phyloP scores from a whole-genome alignment of 1,140 invertebrate genomes.

The Atta cephalotes region DNA sequence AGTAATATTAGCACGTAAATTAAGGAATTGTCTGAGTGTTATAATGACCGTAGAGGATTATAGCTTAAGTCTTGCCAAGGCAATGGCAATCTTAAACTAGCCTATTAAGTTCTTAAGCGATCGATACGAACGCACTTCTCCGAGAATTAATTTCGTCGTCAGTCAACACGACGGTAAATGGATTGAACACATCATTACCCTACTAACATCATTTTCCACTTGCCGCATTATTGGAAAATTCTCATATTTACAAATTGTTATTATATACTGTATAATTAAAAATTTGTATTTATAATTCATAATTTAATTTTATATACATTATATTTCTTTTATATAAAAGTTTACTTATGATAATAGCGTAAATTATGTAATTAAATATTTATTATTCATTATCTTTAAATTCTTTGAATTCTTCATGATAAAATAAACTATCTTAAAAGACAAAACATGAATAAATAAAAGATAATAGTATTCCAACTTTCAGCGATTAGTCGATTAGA shows the following conservation, averaged over 20 bases:
- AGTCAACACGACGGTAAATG: constrained; percentile 42
- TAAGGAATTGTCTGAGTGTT: neutral
- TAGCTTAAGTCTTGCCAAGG: neutral
- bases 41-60: constrained; percentile 5
- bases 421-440: neutral
- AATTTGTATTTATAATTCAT: constrained; percentile 6
- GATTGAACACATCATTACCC: constrained; percentile 24
- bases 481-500: neutral
- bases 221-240: neutral
- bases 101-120: constrained; percentile 67
- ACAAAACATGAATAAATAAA: neutral
- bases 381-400: neutral
- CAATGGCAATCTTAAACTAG: constrained; percentile 52
- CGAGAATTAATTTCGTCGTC: constrained; percentile 46
- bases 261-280: neutral
- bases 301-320: neutral
- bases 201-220: constrained; percentile 5
- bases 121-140: constrained; percentile 51
- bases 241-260: neutral
- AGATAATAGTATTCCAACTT: neutral
- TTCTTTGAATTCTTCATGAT: neutral
- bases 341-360: neutral
- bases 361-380: neutral
- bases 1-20: neutral
- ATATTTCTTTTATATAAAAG: neutral